These are phyloP conservation scores for Paedocypris micromegethes DNA, from an alignment of 2,797 vertebrate genomes.

Conservation along the genomic window DNA sequence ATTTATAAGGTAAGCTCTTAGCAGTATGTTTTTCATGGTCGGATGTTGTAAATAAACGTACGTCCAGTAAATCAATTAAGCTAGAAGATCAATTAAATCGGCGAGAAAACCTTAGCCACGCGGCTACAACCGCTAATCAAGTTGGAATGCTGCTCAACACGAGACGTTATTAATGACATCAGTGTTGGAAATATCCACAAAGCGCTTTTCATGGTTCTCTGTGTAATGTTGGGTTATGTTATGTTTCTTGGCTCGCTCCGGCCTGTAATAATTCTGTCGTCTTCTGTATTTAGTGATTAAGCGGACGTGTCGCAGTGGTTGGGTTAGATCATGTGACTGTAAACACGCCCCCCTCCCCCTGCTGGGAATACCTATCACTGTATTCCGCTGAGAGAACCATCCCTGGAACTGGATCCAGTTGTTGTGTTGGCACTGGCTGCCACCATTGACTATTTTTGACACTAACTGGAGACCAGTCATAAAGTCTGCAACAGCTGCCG, in stretches of 20 bases:
- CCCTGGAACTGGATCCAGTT: slow-evolving; percentile 50
- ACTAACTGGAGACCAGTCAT: slow-evolving; percentile 49
- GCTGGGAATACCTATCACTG: slow-evolving; percentile 47
- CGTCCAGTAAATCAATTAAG: too few species aligned
- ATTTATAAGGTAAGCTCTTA: too few species aligned
- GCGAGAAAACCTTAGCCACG: not conserved
- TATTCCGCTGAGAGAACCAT: slow-evolving; percentile 32
- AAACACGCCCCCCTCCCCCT: slow-evolving; percentile 41
- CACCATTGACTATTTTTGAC: slow-evolving; percentile 52
- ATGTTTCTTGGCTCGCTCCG: slow-evolving; percentile 12
- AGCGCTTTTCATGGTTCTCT: not conserved
- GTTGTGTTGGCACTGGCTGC: slow-evolving; percentile 45
- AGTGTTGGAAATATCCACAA: slow-evolving; percentile 13
- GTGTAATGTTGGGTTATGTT: not conserved
- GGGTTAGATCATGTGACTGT: slow-evolving; percentile 11
- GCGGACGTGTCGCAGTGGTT: slow-evolving; percentile 10
- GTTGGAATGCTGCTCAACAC: not conserved
- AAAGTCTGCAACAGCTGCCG: slow-evolving; percentile 59
- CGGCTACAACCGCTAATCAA: not conserved
- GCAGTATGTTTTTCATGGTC: too few species aligned
- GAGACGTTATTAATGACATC: slow-evolving; percentile 10
- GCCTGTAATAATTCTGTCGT: slow-evolving; percentile 6
- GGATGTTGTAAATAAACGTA: too few species aligned
- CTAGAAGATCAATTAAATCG: too few species aligned
- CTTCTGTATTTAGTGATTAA: slow-evolving; percentile 26